Evolutionary conservation across 2,888 invertebrate species (phyloP).

Genomic region (Dusona sp.): DNA sequence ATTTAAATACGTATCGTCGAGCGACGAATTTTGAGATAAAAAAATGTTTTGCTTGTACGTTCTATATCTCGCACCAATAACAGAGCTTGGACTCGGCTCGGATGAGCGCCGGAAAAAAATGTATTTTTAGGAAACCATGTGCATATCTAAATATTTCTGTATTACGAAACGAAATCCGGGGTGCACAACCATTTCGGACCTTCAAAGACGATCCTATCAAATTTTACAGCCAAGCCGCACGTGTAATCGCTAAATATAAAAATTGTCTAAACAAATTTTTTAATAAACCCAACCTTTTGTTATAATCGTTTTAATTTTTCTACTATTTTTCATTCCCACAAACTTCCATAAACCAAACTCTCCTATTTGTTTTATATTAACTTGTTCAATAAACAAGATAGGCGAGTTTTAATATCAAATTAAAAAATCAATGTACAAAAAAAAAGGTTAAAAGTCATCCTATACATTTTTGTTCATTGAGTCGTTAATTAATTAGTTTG

Average conservation of each 20-base stretch:
- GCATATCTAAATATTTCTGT: slow-evolving; percentile 31
- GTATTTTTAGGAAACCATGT: slow-evolving; percentile 59
- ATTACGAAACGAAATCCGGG: slow-evolving; percentile 49
- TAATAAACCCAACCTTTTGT: neutral
- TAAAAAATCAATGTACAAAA: neutral
- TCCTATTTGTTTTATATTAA: neutral
- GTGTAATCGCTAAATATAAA: slow-evolving; percentile 21
- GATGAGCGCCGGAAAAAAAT: slow-evolving; percentile 32
- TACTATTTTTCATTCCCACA: neutral
- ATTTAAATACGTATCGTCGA: slow-evolving; percentile 22
- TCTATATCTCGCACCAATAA: neutral
- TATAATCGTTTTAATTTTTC: neutral
- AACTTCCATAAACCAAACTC: neutral
- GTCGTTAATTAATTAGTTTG: neutral
- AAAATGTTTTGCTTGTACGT: neutral
- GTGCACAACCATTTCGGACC: slow-evolving; percentile 1
- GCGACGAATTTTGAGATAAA: neutral
- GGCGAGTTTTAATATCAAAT: neutral
- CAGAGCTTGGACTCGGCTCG: slow-evolving; percentile 6
- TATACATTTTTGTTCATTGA: neutral
- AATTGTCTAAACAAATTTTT: neutral
- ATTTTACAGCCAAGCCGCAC: neutral
- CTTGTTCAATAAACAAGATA: neutral
- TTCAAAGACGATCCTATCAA: slow-evolving; percentile 8
- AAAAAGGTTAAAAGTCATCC: neutral